A percentile compares a stretch with the other conserved stretches of the same genome.
phyloP scores from a whole-genome alignment of 92 coral and sea anemone species.

The Hydrozoanthus gracilis region DNA sequence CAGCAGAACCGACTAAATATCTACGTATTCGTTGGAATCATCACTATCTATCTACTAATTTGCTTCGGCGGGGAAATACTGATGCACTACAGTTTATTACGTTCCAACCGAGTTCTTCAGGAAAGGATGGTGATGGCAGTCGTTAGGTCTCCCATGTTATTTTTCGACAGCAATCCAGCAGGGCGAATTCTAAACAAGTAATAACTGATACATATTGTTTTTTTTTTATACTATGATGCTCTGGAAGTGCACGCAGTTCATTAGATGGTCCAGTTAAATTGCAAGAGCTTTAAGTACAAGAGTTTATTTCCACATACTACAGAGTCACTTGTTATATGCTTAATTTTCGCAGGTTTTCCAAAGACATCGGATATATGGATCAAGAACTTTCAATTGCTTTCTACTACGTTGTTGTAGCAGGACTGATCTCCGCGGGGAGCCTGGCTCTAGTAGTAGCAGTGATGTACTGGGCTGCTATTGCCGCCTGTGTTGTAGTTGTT shows the following conservation, averaged over 20 bases:
- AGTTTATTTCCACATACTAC: not conserved
- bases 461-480: not conserved
- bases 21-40: conserved; percentile 34
- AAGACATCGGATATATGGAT: conserved; percentile 3
- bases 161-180: conserved; percentile 39
- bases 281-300: not conserved
- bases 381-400: conserved; percentile 14
- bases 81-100: conserved; percentile 7
- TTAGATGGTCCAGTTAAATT: no score
- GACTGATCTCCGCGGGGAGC: not conserved
- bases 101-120: conserved; percentile 34
- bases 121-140: conserved; percentile 36
- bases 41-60: not conserved
- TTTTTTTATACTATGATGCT: no score
- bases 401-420: not conserved
- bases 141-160: conserved; percentile 20
- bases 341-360: not conserved
- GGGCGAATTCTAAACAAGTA: conserved; percentile 38
- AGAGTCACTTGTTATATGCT: no score
- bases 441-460: conserved; percentile 24
- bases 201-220: not conserved
- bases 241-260: not conserved
- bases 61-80: conserved; percentile 7
- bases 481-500: conserved; percentile 1
- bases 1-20: conserved; percentile 13